Evolutionary conservation across 2,888 invertebrate genomes (phyloP), one percentile per base, ranked within the genome.

Genomic region (Andrena fulva): DNA sequence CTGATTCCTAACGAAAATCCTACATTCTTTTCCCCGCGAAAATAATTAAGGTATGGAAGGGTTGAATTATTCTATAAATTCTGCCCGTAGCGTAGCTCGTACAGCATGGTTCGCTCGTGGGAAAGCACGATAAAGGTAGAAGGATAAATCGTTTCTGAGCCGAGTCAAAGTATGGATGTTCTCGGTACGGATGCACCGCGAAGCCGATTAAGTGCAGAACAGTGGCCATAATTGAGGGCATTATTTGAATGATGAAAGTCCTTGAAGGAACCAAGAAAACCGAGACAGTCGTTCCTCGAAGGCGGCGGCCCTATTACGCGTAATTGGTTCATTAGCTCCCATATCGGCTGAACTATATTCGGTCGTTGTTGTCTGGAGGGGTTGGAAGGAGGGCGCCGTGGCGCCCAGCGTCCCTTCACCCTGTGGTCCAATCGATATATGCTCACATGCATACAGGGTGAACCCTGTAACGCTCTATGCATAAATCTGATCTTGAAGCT

Each of bases 311-410:
- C 85, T 87, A 87, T 90, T 89, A 89, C 82, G 84, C 85, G 86
- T 90, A 91, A 91, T 91, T 91, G 91, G 89, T 90, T 91, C 87
- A 90, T 91, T 91, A 90, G 86, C 85, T 89, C 85, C 82, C 82
- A 84, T 87, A 87, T 85, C 87, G 84, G 83, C 83, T 52, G 75
- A 78, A 83, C 82, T 87, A 86, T 89, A 88, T 91, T 90, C 79
- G 87, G 80, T 82, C 87, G 89, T 90, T 88, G 91, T 89, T 90
- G 89, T 88, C 88, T 85, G 71, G 74, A 82, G 84, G 69, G 82
- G 82, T 71, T 67, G 67, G 70, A 85, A 87, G 87, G 85, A 88
- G 86, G 86, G 81, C 82, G 85, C 59, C 85, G 82, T 78, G 84
- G 82, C 86, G 87, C 90, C 85, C 81, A 80, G 68, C 80, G 79